phyloP scores from a whole-genome alignment of 92 coral and sea anemone genomes.

The Virgularia gustaviana region DNA sequence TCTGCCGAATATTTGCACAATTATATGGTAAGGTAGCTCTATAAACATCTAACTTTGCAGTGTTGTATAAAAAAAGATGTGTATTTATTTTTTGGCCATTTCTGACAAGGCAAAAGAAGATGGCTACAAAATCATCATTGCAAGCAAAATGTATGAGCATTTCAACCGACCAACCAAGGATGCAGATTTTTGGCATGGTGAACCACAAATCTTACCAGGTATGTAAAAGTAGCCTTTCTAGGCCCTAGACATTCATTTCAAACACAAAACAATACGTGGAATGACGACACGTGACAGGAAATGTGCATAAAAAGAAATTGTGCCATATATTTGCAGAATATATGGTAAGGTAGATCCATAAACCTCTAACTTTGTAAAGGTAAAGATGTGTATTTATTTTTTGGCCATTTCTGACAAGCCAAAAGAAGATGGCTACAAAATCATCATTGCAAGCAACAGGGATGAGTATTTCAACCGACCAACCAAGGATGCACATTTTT shows the following conservation, averaged over 20 bases:
- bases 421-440: slow-evolving; percentile 61
- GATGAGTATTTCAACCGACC: slow-evolving; percentile 78
- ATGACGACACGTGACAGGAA: no score
- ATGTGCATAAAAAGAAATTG: no score
- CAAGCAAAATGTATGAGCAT: slow-evolving; percentile 75
- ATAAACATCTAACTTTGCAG: no score
- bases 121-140: slow-evolving; percentile 71
- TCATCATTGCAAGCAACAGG: slow-evolving; percentile 75
- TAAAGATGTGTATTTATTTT: slow-evolving; percentile 58
- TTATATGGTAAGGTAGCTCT: no score
- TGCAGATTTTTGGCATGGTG: slow-evolving; percentile 54
- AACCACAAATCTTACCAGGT: slow-evolving; percentile 40
- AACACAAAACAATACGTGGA: no score
- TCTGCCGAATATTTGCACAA: no score
- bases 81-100: slow-evolving; percentile 60
- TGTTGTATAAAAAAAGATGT: no score
- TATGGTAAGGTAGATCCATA: no score
- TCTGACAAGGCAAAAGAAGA: slow-evolving; percentile 60
- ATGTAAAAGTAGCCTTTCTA: no score
- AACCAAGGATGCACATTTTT: slow-evolving; percentile 57
- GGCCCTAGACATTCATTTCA: no score
- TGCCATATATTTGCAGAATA: no score
- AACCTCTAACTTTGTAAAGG: no score
- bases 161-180: slow-evolving; percentile 66
- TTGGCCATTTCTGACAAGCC: slow-evolving; percentile 60